Evolutionary conservation across 2,888 invertebrate species (phyloP), one percentile per base, ranked within the genome.

Genomic region (Troilus luridus): DNA sequence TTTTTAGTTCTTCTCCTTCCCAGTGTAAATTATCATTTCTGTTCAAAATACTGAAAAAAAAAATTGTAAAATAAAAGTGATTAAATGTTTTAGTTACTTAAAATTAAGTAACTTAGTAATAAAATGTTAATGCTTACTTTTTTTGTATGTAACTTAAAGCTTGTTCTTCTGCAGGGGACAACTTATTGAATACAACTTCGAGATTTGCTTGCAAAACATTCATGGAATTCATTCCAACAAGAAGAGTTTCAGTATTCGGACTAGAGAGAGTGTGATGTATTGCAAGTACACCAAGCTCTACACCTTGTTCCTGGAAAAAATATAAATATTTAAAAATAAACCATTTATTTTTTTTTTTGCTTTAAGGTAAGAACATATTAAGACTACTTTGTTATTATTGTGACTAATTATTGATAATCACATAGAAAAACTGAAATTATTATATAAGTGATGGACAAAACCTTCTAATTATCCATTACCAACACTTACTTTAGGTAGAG

Each of bases 191-290:
- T 59, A 96, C 93, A 2, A 97, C 95, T 88, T 96, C 95, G 77
- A 98, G 93, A 93, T 97, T 97, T 91, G 95, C 95, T 9, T 94
- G 93, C 58, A 98, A 94, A 92, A 97, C 95, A 11, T 95, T 94
- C 90, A 94, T 94, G 93, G 95, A 97, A 94, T 96, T 96, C 95
- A 98, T 97, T 90, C 98, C 98, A 92, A 97, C 96, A 56, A 98
- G 94, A 93, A 96, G 96, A 0, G 97, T 97, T 92, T 96, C 95
- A 60, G 96, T 95, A 64, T 95, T 96, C 19, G 94, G 93, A 93
- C 96, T 95, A 93, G 95, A 95, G 88, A 96, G 94, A 0, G 96
- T 95, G 93, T 96, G 95, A 95, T 96, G 96, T 91, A 96, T 95
- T 17, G 97, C 97, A 72, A 98, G 94, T 93, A 96, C 96, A 8